Evolutionary conservation across 2,888 invertebrate genomes (phyloP).

Genomic region (Mimumesa dahlbomi): DNA sequence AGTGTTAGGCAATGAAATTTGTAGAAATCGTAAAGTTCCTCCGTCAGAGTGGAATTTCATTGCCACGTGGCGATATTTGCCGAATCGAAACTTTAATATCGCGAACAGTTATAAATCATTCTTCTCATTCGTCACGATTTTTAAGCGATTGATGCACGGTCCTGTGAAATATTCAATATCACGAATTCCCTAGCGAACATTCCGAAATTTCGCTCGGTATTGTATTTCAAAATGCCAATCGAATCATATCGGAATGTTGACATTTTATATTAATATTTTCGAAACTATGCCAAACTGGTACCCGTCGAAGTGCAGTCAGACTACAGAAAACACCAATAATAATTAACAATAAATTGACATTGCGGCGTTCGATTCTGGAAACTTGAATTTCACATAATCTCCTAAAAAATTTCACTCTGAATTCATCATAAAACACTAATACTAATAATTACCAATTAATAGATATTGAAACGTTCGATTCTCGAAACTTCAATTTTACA

Average conservation of each 20-base stretch:
- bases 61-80: constrained; percentile 5
- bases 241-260: no score
- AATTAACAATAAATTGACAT: no score
- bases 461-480: no score
- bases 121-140: constrained; percentile 26
- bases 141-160: constrained; percentile 29
- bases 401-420: background rate
- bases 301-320: no score
- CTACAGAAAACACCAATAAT: no score
- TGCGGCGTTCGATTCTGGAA: no score
- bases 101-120: constrained; percentile 32
- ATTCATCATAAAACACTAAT: no score
- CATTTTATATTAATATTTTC: no score
- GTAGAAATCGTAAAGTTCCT: constrained; percentile 43
- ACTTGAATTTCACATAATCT: background rate
- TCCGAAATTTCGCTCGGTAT: background rate
- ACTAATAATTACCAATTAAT: no score
- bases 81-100: constrained; percentile 41
- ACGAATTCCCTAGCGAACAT: background rate
- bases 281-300: no score
- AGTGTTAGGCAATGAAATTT: constrained; percentile 40
- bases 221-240: no score
- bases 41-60: constrained; percentile 31
- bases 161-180: constrained; percentile 29
- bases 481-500: no score